Percentiles rank a stretch among this genome's conserved stretches.
Evolutionary conservation across 2,797 vertebrate genomes (phyloP).

Genomic region (Acrossocheilus fasciatus): DNA sequence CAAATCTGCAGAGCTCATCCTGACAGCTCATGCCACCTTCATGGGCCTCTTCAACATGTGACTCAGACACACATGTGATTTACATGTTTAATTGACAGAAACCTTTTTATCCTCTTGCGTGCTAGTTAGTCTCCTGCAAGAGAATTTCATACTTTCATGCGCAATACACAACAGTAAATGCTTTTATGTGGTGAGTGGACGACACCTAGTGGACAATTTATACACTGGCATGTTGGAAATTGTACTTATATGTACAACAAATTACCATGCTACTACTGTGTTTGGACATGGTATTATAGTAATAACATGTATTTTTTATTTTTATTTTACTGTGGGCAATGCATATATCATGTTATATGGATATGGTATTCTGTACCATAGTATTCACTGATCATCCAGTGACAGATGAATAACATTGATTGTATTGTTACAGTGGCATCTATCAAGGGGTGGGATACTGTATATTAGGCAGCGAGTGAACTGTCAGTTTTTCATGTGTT

Average conservation of each 20-base stretch:
- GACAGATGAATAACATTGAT: background rate
- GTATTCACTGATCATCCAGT: background rate
- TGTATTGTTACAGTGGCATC: background rate
- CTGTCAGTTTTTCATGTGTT: background rate
- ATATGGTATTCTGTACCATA: background rate
- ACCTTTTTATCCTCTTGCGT: background rate
- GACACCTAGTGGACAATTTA: constrained; percentile 14
- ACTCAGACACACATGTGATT: constrained; percentile 22
- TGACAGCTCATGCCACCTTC: constrained; percentile 59
- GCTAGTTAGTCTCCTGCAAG: fast-evolving
- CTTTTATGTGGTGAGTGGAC: background rate
- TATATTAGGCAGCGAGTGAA: background rate
- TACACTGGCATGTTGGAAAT: background rate
- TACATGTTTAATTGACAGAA: background rate
- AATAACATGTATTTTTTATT: too few species aligned
- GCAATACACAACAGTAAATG: background rate
- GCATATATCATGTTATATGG: background rate
- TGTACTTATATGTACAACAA: background rate
- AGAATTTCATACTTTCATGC: background rate
- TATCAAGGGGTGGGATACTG: background rate
- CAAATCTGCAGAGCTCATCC: constrained; percentile 56
- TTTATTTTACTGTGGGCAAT: background rate
- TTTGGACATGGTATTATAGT: background rate
- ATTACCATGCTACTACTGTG: background rate
- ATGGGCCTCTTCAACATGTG: constrained; percentile 65